These are phyloP conservation scores for Gandaritis pyraliata DNA, from an alignment of 2,888 invertebrate genomes.

Conservation along the genomic window DNA sequence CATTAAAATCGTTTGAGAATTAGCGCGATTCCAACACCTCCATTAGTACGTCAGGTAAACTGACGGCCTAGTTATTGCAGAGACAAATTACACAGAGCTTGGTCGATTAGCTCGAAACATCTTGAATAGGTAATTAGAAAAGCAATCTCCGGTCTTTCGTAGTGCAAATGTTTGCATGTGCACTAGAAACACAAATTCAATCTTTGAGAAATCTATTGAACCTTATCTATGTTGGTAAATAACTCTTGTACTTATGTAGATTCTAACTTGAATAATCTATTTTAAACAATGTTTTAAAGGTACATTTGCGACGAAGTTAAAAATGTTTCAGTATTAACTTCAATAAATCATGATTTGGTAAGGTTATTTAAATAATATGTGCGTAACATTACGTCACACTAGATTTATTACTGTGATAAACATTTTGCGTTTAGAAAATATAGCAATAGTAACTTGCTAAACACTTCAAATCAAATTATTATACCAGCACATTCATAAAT, in stretches of 20 bases:
- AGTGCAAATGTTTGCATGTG: constrained; percentile 46
- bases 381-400: too few species aligned
- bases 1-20: too few species aligned
- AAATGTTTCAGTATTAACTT: neutral
- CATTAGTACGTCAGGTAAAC: constrained; percentile 29
- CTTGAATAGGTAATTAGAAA: constrained; percentile 56
- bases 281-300: constrained; percentile 2
- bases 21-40: too few species aligned
- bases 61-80: constrained; percentile 46
- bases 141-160: constrained; percentile 64
- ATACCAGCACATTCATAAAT: too few species aligned
- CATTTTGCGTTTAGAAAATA: too few species aligned
- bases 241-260: too few species aligned
- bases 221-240: constrained; percentile 2
- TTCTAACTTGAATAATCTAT: constrained; percentile 6
- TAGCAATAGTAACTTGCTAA: too few species aligned
- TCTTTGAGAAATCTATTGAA: constrained; percentile 47
- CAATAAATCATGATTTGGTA: neutral
- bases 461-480: too few species aligned
- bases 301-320: too few species aligned
- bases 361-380: too few species aligned
- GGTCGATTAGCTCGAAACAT: constrained; percentile 38
- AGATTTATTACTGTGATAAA: too few species aligned
- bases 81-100: constrained; percentile 50
- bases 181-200: constrained; percentile 58